Base-by-base conservation (phyloP, 2,797 vertebrate species). In the Hippoglossus hippoglossus region DNA sequence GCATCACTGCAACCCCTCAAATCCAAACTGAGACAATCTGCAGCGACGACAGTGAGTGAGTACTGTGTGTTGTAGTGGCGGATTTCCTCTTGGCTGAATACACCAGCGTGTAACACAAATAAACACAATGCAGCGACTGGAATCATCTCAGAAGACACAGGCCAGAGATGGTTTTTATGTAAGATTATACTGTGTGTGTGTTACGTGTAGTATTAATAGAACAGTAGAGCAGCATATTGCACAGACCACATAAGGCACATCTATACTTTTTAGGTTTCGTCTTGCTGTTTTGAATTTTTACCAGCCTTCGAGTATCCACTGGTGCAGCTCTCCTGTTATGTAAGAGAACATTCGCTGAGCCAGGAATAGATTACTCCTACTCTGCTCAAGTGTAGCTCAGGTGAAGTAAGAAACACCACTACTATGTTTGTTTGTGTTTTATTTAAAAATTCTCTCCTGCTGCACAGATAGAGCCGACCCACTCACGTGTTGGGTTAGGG, bases 331-430 rank as follows among this genome's bases (percentile, higher is more conserved):
- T 79, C 75, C 81, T 75, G 81, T 93, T 93, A 92, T 89, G 80
- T 87, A 92, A 92, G 79, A 67, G 87, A 85, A 70, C 80, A 77
- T 86, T 89, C 82, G 79, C 87, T 57, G 67, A 88, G 75, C 87
- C 77, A 68, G 79, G 81, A 91, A 92, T 89, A 91, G 90, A 87
- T 86, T 67, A 86, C 88, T 86, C 90, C 89, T 84, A 88, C 89
- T 85, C 89, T 73, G 88, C 83, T 87, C 63, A 84, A 89, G 81
- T 85, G 74, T 72, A 63, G 78, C 68, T 77, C 87, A 89, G 89
- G 89, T 92, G 84, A 90, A 82, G 82, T 66, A 50, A 88, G 80
- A 83, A 73, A 80, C 67, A 72, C 77, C 75, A 83, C 80, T 77
- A 77, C 82, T 80, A 71, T 81, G 75, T 81, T 83, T 50, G 47